Evolutionary conservation across 2,888 invertebrate species (phyloP).

Genomic region (Acronicta alni): DNA sequence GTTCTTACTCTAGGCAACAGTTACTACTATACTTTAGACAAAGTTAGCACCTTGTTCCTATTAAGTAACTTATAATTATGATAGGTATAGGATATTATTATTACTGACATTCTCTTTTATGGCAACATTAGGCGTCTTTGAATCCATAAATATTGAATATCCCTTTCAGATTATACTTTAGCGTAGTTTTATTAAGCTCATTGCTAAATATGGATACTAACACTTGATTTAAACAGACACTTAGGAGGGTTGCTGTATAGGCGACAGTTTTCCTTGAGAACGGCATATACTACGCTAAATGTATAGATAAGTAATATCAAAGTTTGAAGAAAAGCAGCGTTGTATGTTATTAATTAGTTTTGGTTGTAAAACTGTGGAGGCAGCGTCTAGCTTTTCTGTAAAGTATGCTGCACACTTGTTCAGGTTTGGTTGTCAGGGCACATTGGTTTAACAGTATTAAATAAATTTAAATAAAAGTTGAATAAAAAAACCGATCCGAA

Average conservation of each 20-base stretch:
- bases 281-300: neutral
- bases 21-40: too few relatives aligned
- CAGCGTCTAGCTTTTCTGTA: neutral
- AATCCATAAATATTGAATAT: conserved; percentile 29
- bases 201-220: conserved; percentile 10
- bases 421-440: too few relatives aligned
- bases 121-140: conserved; percentile 20
- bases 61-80: neutral
- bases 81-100: too few relatives aligned
- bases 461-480: too few relatives aligned
- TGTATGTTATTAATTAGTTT: neutral
- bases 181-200: conserved; percentile 19
- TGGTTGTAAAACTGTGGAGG: neutral
- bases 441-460: too few relatives aligned
- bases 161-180: conserved; percentile 32
- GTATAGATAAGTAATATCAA: neutral
- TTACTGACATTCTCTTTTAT: conserved; percentile 32
- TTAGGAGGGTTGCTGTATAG: too few relatives aligned
- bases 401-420: too few relatives aligned
- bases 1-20: too few relatives aligned
- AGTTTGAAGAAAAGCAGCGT: neutral
- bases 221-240: neutral
- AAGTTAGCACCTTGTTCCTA: too few relatives aligned
- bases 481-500: too few relatives aligned
- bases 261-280: neutral